Conservation (phyloP, 2,113 vertebrate genomes). For the Eclectus roratus region DNA sequence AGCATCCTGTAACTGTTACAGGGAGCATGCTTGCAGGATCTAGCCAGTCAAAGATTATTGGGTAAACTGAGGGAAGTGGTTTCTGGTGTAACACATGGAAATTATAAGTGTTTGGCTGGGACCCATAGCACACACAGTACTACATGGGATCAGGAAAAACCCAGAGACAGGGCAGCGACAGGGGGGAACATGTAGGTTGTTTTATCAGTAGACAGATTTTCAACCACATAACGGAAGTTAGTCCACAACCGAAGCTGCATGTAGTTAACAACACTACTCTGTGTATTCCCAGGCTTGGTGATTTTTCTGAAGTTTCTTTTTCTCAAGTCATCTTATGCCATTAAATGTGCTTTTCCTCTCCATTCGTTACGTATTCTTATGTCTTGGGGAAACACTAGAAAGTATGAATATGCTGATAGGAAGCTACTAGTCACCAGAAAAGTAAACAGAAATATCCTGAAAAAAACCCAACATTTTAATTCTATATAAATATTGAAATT, state of each 20-base stretch:
- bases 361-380: background rate
- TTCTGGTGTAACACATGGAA: background rate
- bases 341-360: background rate
- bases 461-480: background rate
- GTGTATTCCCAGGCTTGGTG: background rate
- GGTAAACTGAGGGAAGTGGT: background rate
- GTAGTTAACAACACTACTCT: background rate
- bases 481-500: background rate
- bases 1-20: background rate
- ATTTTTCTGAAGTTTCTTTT: background rate
- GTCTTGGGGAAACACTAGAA: background rate
- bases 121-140: background rate
- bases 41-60: background rate
- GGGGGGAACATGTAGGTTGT: background rate
- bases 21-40: background rate
- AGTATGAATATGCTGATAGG: background rate
- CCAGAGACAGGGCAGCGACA: background rate
- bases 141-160: background rate
- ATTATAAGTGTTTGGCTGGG: background rate
- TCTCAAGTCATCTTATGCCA: background rate
- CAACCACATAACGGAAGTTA: accelerated
- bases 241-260: background rate
- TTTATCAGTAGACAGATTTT: background rate
- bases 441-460: background rate
- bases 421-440: background rate